Conservation (phyloP, 2,113 vertebrate genomes). For the Malurus alboscapulatus region DNA sequence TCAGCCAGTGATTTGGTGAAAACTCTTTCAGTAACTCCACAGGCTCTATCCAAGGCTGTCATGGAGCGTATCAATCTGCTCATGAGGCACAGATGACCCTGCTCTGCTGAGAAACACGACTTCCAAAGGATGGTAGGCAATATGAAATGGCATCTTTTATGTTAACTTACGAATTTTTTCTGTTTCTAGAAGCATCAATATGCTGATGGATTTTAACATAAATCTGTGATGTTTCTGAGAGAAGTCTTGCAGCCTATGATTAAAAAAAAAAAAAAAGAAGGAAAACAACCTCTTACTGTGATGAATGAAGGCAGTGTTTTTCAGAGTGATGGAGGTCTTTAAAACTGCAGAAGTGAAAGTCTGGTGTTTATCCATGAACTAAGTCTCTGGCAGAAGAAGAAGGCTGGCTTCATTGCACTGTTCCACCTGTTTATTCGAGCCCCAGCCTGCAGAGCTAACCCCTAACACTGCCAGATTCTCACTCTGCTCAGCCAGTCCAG, state of each 20-base stretch:
- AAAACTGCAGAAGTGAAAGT: slow-evolving; percentile 14
- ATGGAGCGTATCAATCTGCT: not conserved
- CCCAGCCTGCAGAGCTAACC: not conserved
- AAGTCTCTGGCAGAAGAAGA: slow-evolving; percentile 29
- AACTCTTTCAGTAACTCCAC: not conserved
- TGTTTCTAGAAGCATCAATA: not conserved
- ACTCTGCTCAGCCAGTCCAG: not conserved
- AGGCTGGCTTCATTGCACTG: slow-evolving; percentile 30
- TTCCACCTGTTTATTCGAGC: slow-evolving; percentile 67
- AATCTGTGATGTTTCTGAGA: not conserved
- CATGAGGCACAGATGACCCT: not conserved
- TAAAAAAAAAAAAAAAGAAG: not conserved
- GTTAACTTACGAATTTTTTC: not conserved
- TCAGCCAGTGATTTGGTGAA: not conserved
- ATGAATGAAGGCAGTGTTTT: slow-evolving; percentile 35
- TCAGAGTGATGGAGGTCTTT: not conserved
- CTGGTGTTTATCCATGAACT: slow-evolving; percentile 56
- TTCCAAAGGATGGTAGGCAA: not conserved
- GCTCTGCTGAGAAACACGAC: not conserved
- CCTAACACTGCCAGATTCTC: slow-evolving; percentile 12
- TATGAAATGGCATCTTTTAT: not conserved
- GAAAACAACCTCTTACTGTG: not conserved
- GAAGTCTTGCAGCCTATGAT: not conserved
- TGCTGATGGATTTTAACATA: not conserved
- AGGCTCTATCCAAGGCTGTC: not conserved